These are phyloP conservation scores for Bombyx mori DNA, from an alignment of 1,140 invertebrate species.

Conservation along the genomic window ASM3026992v2 NC_085127.1:3315501-3316000, in stretches of 20 bases:
- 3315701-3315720: slow-evolving; percentile 28
- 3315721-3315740: slow-evolving; percentile 45
- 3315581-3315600: slow-evolving; percentile 51
- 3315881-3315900: too few species aligned
- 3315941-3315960: too few species aligned
- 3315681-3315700: slow-evolving; percentile 51
- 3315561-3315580: slow-evolving; percentile 43
- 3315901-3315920: too few species aligned
- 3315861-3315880: too few species aligned
- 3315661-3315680: slow-evolving; percentile 56
- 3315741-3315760: slow-evolving; percentile 26
- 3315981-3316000: too few species aligned
- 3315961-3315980: too few species aligned
- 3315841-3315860: too few species aligned
- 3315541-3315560: slow-evolving; percentile 63
- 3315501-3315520: slow-evolving; percentile 63
- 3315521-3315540: slow-evolving; percentile 69
- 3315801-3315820: too few species aligned
- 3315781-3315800: too few species aligned
- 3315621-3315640: slow-evolving; percentile 58
- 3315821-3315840: too few species aligned
- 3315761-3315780: not conserved
- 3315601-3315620: slow-evolving; percentile 58
- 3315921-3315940: too few species aligned
- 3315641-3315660: slow-evolving; percentile 47